A percentile compares a stretch with the other conserved stretches of the same genome.
Evolutionary conservation across 2,888 invertebrate species (phyloP).

Genomic region (Autographa gamma): DNA sequence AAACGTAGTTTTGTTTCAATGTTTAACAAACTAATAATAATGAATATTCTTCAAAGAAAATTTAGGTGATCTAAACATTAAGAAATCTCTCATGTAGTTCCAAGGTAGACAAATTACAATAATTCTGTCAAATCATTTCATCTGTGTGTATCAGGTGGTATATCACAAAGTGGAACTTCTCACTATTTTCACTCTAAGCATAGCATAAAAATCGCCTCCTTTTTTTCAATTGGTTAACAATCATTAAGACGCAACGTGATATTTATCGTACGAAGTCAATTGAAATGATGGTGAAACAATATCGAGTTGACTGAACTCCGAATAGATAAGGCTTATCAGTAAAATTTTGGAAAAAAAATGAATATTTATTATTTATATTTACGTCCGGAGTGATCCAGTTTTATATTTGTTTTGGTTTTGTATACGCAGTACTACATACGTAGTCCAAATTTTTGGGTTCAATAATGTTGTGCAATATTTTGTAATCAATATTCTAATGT

Average conservation of each 20-base stretch:
- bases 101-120: too few species aligned
- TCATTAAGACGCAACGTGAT: neutral
- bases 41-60: too few species aligned
- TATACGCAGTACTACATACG: neutral
- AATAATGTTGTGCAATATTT: constrained; percentile 13
- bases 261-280: neutral
- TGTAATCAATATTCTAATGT: neutral
- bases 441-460: neutral
- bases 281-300: constrained; percentile 1
- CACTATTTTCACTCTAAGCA: too few species aligned
- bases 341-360: neutral
- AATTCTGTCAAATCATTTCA: too few species aligned
- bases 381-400: neutral
- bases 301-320: neutral
- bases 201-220: too few species aligned
- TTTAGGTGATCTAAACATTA: too few species aligned
- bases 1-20: too few species aligned
- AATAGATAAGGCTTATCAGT: neutral
- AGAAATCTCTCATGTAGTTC: too few species aligned
- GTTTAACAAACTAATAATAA: too few species aligned
- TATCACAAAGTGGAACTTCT: too few species aligned
- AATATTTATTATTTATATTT: neutral
- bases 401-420: neutral
- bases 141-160: too few species aligned
- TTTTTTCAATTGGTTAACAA: neutral